Base-by-base conservation (phyloP, 2,888 invertebrate genomes). In the Brachyptera putata region DNA sequence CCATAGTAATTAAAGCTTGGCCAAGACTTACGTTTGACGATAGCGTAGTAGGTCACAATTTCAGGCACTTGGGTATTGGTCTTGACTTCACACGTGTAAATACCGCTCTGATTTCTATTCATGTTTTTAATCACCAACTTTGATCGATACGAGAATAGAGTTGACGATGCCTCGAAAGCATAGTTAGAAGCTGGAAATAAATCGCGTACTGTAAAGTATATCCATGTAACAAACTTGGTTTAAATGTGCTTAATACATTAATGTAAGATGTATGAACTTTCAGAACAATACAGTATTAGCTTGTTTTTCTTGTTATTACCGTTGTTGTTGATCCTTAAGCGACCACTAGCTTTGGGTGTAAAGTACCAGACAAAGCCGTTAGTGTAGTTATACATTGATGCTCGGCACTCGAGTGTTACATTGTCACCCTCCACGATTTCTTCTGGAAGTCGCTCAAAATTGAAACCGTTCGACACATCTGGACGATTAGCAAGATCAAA, bases 401-500 rank as follows among this genome's bases (percentile, higher is more conserved):
- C 83, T 1, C 79, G 81, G 70, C 87, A 87, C 3, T 73, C 77
- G 4, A 86, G 66, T 14, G 71, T 73, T 0, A 85, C 68, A 58
- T 77, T 68, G 64, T 86, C 85, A 24, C 53, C 53, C 24, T 50
- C 53, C 34, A 25, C 2, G 16, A 50, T 24, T 13, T 4, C 3
- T 11, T 30, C 11, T 30, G 30, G 30, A 30, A 5, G 30, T 5
- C 11, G 30, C 11, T 30, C 7, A 30, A 11, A 11, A 30, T 30
- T 11, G 30, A 30, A 30, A 11, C 30, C 30, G 11, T 30, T 11
- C 11, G 5, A 5, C 30, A 30, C 74, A 67, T 82, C 81, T 78
- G 63, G 14, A 69, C 30, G 30, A 30, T 30, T 7, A 11, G n/a
- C n/a, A n/a, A n/a, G n/a, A n/a, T n/a, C n/a, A n/a, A n/a, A n/a